Evolutionary conservation across 1,140 invertebrate genomes (phyloP).

Genomic region (Nasonia giraulti): DNA sequence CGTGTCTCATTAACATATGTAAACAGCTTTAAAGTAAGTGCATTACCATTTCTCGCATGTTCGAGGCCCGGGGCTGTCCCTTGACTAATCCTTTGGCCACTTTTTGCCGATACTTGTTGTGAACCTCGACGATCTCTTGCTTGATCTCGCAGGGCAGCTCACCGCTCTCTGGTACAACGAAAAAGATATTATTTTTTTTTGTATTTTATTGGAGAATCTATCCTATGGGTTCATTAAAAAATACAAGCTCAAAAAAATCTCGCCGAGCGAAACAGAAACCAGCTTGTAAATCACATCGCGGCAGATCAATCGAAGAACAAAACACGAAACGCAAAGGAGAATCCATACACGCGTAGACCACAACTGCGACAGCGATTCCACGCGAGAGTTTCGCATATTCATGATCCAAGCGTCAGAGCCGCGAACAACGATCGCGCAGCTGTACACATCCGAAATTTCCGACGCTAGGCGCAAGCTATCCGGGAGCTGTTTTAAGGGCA

Average conservation of each 20-base stretch:
- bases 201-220: too few species aligned
- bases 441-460: background rate
- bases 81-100: conserved; percentile 83
- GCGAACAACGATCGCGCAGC: background rate
- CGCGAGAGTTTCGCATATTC: conserved; percentile 1
- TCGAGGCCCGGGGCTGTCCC: conserved; percentile 82
- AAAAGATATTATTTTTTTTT: background rate
- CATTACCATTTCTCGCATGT: conserved; percentile 84
- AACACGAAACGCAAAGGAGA: background rate
- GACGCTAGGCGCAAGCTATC: background rate
- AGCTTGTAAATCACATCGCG: too few species aligned
- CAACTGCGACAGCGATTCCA: background rate
- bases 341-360: background rate
- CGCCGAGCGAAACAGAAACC: too few species aligned
- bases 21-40: conserved; percentile 24
- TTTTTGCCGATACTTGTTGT: conserved; percentile 82
- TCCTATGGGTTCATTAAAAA: too few species aligned
- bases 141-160: background rate
- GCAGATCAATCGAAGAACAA: background rate
- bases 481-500: conserved; percentile 2
- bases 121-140: conserved; percentile 57
- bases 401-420: background rate
- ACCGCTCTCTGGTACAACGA: background rate
- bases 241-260: too few species aligned
- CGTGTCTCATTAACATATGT: background rate